Base-by-base conservation (phyloP, 2,888 invertebrate species). In the Drosophila lutescens region DNA sequence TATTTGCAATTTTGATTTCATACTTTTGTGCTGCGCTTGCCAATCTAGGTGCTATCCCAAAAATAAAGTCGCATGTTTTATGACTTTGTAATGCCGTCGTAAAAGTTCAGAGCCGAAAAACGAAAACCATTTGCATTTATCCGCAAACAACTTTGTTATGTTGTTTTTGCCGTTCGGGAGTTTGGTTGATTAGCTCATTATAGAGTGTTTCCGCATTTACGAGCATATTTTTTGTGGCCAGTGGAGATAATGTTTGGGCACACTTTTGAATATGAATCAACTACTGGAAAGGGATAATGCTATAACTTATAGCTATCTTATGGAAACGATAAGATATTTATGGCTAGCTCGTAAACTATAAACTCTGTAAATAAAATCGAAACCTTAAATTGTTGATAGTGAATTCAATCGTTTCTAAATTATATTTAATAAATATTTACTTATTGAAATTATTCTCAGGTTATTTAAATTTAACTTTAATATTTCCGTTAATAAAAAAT, bases 81-180 rank as follows among this genome's bases (percentile, higher is more conserved):
- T 74, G 68, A 74, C 46, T 79, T 72, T 84, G 65, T 76, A 80
- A 80, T 74, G 56, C 40, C 49, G 38, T 58, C 81, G 72, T 87
- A 78, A 83, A 83, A 84, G 67, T 76, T 72, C 17, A 20, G 62
- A 58, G 30, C 43, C 57, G 32, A 40, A 74, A 44, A 41, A 50
- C 58, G 40, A 59, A 63, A 68, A 36, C 49, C 58, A 83, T 76
- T 84, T 86, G 53, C 66, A 68, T 77, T 79, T 85, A 70, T 70
- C 50, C 61, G 30, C 41, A 13, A 13, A 38, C 47, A 69, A 53
- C 62, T 63, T 49, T 61, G 30, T 36, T 61, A 36, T 36, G 30
- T 15, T 51, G 34, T 34, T 26, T 26, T 26, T 36, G 38, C 15
- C 26, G 26, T 7, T 10, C 34, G 36, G 20, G 54, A 55, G 54